A percentile compares a stretch with the other conserved stretches of the same genome.
Evolutionary conservation across 1,140 invertebrate species (phyloP).

Genomic region (Magallana ariakensis): DNA sequence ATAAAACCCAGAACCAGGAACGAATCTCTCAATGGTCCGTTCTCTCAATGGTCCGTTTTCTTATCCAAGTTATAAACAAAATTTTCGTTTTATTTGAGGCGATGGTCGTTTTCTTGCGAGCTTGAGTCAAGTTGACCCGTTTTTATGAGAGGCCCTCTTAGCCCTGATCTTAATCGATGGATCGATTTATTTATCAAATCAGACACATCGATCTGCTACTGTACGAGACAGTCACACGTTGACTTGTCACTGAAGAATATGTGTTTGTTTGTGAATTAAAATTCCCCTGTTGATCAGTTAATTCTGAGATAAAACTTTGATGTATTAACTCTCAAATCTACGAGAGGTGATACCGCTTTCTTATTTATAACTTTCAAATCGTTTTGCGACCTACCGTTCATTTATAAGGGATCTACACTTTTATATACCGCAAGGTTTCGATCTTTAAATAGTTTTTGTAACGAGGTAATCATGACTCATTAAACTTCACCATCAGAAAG

Average conservation of each 20-base stretch:
- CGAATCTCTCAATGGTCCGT: no score
- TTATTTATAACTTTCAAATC: conserved; percentile 19
- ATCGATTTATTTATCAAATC: conserved; percentile 3
- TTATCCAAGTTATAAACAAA: no score
- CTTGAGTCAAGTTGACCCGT: no score
- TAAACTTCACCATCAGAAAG: neutral
- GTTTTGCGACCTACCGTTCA: neutral
- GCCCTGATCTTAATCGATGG: neutral
- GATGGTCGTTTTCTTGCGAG: no score
- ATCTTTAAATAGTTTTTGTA: neutral
- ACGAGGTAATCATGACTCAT: neutral
- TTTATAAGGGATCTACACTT: neutral
- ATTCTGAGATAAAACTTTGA: neutral
- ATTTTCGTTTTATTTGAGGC: no score
- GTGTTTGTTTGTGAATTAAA: conserved; percentile 10
- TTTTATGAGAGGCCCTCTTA: no score
- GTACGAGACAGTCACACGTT: neutral
- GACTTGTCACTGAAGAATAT: conserved; percentile 9
- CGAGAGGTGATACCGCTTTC: neutral
- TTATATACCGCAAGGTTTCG: neutral
- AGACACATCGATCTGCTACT: conserved; percentile 2
- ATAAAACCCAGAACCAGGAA: no score
- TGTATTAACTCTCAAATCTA: neutral
- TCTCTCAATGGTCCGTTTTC: no score
- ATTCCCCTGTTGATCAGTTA: conserved; percentile 1